These are phyloP conservation scores for Habropoda laboriosa DNA, from an alignment of 1,140 invertebrate species.

Conservation along the genomic window DNA sequence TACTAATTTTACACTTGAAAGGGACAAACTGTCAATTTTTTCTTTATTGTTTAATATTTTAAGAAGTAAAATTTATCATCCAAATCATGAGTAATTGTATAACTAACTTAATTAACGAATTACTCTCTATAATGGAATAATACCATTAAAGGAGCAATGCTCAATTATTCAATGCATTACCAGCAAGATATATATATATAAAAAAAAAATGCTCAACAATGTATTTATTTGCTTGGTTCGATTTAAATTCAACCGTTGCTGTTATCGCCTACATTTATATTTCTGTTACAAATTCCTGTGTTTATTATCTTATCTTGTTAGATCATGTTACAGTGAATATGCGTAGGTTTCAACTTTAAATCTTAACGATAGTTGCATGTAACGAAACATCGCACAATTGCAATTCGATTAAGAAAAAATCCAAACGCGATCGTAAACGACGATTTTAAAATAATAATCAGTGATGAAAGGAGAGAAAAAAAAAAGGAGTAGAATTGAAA, in stretches of 20 bases:
- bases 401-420: background rate
- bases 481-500: background rate
- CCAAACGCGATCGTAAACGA: background rate
- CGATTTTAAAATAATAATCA: background rate
- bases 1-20: slow-evolving; percentile 6
- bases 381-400: background rate
- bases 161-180: too few relatives aligned
- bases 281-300: slow-evolving; percentile 40
- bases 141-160: too few relatives aligned
- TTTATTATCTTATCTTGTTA: slow-evolving; percentile 56
- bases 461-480: background rate
- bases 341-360: background rate
- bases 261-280: slow-evolving; percentile 8
- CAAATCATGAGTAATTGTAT: background rate
- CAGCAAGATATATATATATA: too few relatives aligned
- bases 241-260: background rate
- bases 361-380: background rate
- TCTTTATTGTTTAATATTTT: background rate
- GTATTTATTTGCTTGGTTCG: background rate
- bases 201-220: too few relatives aligned
- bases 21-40: background rate
- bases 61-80: background rate
- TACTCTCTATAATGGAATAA: too few relatives aligned
- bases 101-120: background rate
- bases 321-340: slow-evolving; percentile 46